Evolutionary conservation across 1,140 invertebrate genomes (phyloP), one percentile per base, ranked within the genome.

Genomic region (Cyphomyrmex costatus): DNA sequence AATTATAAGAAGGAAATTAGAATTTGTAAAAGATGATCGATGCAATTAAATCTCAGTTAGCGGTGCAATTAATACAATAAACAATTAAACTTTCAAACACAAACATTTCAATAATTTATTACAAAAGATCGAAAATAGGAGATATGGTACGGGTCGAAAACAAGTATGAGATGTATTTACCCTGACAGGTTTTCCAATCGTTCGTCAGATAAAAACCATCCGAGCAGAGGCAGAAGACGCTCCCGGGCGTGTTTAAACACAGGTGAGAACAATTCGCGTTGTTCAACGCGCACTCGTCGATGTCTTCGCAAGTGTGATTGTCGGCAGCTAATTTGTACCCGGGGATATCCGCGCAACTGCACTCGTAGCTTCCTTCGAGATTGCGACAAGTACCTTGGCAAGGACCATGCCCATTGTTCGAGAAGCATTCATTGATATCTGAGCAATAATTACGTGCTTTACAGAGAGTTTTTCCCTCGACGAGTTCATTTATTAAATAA

Each of bases 321-420:
- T 97, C 96, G 14, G 93, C 73, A 16, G 95, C 94, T 78, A 97
- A 95, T 91, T 95, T 94, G 88, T 96, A 97, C 78, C 96, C 96
- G 0, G 94, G 92, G 30, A 96, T 95, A 76, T 94, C 92, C 36
- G 94, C 93, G 92, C 97, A 97, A 70, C 94, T 95, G 91, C 97
- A 98, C 68, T 93, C 91, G 86, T 97, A 97, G 49, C 96, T 95
- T 21, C 96, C 96, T 79, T 93, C 93, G 30, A 96, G 95, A 93
- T 98, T 97, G 73, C 94, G 92, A 92, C 97, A 98, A 33, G 93
- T 94, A 71, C 96, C 96, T 91, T 97, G 96, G 92, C 97, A 97
- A 24, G 96, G 96, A 3, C 97, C 97, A 86, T 97, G 96, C 3
- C 96, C 96, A 91, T 96, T 96, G 83, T 96, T 95, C 83, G 92